Evolutionary conservation across 2,888 invertebrate genomes (phyloP).

Genomic region (Tipula confusa): DNA sequence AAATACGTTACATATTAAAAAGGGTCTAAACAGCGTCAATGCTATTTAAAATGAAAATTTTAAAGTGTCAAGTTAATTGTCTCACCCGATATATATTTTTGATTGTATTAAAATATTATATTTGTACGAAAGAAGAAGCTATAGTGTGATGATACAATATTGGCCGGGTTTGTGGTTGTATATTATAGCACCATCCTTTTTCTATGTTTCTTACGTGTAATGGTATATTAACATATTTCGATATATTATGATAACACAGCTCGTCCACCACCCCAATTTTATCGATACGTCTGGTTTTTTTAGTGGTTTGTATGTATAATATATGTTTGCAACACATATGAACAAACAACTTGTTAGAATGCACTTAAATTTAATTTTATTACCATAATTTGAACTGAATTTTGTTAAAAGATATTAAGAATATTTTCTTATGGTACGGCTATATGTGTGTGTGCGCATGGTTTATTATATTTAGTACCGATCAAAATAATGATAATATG

Average conservation of each 20-base stretch:
- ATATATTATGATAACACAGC: background rate
- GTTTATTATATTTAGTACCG: background rate
- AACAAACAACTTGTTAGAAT: background rate
- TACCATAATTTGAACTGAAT: background rate
- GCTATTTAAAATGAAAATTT: too few relatives aligned
- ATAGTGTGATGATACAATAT: background rate
- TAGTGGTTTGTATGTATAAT: background rate
- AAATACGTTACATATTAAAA: too few relatives aligned
- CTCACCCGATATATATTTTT: background rate
- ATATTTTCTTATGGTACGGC: background rate
- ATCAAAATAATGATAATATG: background rate
- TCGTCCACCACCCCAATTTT: background rate
- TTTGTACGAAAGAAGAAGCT: background rate
- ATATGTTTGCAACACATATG: background rate
- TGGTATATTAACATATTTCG: background rate
- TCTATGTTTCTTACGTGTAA: background rate
- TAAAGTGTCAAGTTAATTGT: too few relatives aligned
- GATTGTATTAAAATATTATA: background rate
- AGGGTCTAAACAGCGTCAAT: too few relatives aligned
- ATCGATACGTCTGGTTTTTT: background rate
- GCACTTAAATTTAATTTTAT: background rate
- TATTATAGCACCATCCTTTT: background rate
- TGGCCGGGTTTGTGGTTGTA: background rate
- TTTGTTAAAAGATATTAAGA: background rate
- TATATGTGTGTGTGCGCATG: background rate